Conservation (phyloP, 2,888 invertebrate genomes). For the Tiliacea citrago region DNA sequence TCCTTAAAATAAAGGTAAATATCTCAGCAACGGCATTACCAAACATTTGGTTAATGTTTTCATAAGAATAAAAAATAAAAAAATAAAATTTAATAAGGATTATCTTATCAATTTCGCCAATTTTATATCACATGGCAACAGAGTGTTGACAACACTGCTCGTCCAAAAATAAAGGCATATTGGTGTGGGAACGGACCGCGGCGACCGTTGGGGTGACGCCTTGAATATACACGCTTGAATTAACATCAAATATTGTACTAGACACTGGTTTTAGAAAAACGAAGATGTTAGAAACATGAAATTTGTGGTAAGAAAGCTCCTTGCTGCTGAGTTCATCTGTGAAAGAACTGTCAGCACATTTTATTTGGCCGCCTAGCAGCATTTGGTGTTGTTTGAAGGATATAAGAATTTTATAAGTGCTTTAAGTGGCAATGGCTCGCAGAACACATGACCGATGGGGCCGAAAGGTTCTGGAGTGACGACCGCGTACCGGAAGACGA, state of each 20-base stretch:
- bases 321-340: neutral
- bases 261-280: neutral
- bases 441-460: no score
- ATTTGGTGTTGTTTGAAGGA: neutral
- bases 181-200: constrained; percentile 42
- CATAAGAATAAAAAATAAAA: no score
- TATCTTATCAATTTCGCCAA: neutral
- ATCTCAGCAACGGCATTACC: neutral
- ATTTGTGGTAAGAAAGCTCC: no score
- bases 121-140: constrained; percentile 33
- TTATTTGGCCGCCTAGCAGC: neutral
- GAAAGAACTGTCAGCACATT: neutral
- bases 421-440: no score
- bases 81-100: no score
- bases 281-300: neutral
- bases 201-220: constrained; percentile 16
- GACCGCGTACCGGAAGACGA: no score
- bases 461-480: no score
- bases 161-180: constrained; percentile 53
- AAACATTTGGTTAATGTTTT: no score
- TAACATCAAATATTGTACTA: constrained; percentile 39
- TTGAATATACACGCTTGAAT: constrained; percentile 40
- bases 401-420: no score
- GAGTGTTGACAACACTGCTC: constrained; percentile 9
- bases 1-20: neutral